These are phyloP conservation scores for Sycobia sp. DNA, from an alignment of 1,140 invertebrate genomes.

Conservation along the genomic window DNA sequence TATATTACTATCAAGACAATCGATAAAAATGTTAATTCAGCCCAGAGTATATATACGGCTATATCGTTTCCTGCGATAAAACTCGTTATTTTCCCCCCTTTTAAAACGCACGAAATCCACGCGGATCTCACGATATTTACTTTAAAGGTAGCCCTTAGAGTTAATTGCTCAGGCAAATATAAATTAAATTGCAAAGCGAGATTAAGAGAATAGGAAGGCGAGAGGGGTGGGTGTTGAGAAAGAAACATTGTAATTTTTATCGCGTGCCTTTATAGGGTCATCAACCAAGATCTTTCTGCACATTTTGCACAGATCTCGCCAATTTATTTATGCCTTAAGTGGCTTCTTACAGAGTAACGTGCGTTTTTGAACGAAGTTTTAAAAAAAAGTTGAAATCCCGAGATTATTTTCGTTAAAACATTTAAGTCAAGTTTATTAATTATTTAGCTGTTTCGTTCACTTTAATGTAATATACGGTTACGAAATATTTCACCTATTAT, in stretches of 20 bases:
- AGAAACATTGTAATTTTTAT: not conserved
- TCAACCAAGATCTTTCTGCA: no score
- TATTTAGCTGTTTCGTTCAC: no score
- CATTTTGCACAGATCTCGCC: no score
- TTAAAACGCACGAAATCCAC: slow-evolving; percentile 9
- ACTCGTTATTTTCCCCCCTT: slow-evolving; percentile 21
- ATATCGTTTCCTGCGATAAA: slow-evolving; percentile 17
- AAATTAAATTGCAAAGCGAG: slow-evolving; percentile 7
- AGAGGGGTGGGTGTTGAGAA: no score
- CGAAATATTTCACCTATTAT: no score
- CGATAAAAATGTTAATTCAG: slow-evolving; percentile 30
- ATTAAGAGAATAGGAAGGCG: slow-evolving; percentile 4
- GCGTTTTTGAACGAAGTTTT: no score
- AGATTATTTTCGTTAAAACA: no score
- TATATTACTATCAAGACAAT: slow-evolving; percentile 13
- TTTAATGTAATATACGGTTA: no score
- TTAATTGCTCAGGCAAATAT: slow-evolving; percentile 15
- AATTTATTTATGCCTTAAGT: no score
- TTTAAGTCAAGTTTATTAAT: no score
- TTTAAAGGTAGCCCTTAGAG: not conserved
- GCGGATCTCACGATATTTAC: slow-evolving; percentile 21
- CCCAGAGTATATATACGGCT: not conserved
- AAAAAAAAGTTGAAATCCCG: no score
- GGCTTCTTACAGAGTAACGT: no score
- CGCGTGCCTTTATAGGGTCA: not conserved